Evolutionary conservation across 2,888 invertebrate species (phyloP).

Genomic region (Coelinius sp.): DNA sequence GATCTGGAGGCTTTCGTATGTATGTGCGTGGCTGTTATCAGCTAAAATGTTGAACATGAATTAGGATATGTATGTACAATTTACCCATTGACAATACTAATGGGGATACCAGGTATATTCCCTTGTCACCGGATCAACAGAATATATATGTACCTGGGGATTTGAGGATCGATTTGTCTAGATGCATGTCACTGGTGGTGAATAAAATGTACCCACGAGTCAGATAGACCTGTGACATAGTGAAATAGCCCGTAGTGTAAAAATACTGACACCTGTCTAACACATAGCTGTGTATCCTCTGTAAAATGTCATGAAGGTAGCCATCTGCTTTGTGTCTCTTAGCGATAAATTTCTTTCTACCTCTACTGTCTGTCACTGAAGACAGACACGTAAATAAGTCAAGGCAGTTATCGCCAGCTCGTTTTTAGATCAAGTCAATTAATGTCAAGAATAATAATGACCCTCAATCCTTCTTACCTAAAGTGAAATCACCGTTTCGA

Average conservation of each 20-base stretch:
- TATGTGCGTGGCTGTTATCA: not conserved
- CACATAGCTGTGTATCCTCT: not conserved
- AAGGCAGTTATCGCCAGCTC: too few relatives aligned
- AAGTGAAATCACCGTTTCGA: too few relatives aligned
- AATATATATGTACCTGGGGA: constrained; percentile 9
- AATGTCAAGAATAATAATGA: too few relatives aligned
- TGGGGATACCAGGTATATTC: constrained; percentile 9
- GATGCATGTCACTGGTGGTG: not conserved
- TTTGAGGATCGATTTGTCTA: not conserved
- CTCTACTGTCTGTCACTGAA: not conserved
- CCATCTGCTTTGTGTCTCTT: constrained; percentile 5
- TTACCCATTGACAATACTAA: constrained; percentile 6
- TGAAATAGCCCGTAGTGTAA: not conserved
- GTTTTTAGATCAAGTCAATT: too few relatives aligned
- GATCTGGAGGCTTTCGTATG: not conserved
- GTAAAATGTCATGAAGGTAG: not conserved
- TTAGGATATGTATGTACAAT: constrained; percentile 11
- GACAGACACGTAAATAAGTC: too few relatives aligned
- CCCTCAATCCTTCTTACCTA: too few relatives aligned
- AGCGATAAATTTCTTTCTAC: not conserved
- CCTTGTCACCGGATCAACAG: constrained; percentile 8
- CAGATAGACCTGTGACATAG: not conserved
- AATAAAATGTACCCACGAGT: constrained; percentile 8
- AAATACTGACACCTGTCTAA: not conserved
- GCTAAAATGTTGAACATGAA: not conserved